phyloP scores from a whole-genome alignment of 2,113 vertebrate genomes.

The Pseudois nayaur region DNA sequence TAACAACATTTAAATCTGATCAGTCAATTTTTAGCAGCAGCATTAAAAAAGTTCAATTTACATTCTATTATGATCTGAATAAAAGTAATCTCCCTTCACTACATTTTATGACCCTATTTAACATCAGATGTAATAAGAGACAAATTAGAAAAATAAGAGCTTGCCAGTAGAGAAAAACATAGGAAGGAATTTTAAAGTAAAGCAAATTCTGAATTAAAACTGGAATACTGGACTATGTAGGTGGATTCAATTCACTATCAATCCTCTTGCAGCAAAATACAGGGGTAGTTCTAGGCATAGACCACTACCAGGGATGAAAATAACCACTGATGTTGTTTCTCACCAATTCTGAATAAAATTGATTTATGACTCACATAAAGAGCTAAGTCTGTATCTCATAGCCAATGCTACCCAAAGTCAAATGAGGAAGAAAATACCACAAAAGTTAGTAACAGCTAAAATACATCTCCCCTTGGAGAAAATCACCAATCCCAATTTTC shows the following conservation, averaged over 20 bases:
- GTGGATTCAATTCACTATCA: not conserved
- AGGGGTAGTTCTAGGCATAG: not conserved
- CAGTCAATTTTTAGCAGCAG: constrained; percentile 23
- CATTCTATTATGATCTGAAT: not conserved
- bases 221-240: not conserved
- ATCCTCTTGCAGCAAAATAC: not conserved
- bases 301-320: not conserved
- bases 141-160: constrained; percentile 34
- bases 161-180: not conserved
- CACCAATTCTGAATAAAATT: constrained; percentile 22
- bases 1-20: constrained; percentile 14
- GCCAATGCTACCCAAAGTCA: not conserved
- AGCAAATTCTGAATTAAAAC: not conserved
- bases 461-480: not conserved
- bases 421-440: not conserved
- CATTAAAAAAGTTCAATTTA: constrained; percentile 39
- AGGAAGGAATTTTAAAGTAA: not conserved
- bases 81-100: constrained; percentile 22
- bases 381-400: not conserved
- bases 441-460: not conserved
- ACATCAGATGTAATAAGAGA: not conserved
- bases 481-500: not conserved
- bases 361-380: not conserved
- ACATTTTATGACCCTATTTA: constrained; percentile 36
- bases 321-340: not conserved